Evolutionary conservation across 2,113 vertebrate species (phyloP).

Genomic region (Gulo gulo): DNA sequence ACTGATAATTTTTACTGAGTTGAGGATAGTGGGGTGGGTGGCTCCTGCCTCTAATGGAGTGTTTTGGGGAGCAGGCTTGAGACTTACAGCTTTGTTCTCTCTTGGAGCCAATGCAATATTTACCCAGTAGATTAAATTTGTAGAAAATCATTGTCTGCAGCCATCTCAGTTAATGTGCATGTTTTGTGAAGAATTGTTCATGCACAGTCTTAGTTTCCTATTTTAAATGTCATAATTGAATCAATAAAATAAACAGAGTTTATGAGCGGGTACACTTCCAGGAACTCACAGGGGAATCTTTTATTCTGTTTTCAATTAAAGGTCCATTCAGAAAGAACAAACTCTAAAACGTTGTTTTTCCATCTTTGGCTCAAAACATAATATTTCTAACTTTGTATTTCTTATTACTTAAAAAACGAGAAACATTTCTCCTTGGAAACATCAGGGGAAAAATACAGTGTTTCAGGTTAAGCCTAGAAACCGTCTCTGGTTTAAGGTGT

Average conservation of each 20-base stretch:
- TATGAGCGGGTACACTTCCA: slow-evolving; percentile 33
- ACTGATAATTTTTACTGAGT: background rate
- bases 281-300: background rate
- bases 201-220: slow-evolving; percentile 2
- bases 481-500: background rate
- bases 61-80: background rate
- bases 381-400: background rate
- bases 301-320: slow-evolving; percentile 47
- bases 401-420: background rate
- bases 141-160: slow-evolving; percentile 59
- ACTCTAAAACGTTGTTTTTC: slow-evolving; percentile 10
- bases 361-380: background rate
- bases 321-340: background rate
- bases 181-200: slow-evolving; percentile 39
- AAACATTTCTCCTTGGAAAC: background rate
- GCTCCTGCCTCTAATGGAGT: background rate
- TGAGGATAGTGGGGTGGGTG: background rate
- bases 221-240: slow-evolving; percentile 63
- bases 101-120: slow-evolving; percentile 65
- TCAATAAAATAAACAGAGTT: slow-evolving; percentile 63
- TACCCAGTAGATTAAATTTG: slow-evolving; percentile 69
- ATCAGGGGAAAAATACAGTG: background rate
- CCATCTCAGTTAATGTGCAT: slow-evolving; percentile 36
- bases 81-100: slow-evolving; percentile 38
- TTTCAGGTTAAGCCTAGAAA: slow-evolving; percentile 26